Evolutionary conservation across 2,797 vertebrate genomes (phyloP).

Genomic region (Myioborus miniatus): DNA sequence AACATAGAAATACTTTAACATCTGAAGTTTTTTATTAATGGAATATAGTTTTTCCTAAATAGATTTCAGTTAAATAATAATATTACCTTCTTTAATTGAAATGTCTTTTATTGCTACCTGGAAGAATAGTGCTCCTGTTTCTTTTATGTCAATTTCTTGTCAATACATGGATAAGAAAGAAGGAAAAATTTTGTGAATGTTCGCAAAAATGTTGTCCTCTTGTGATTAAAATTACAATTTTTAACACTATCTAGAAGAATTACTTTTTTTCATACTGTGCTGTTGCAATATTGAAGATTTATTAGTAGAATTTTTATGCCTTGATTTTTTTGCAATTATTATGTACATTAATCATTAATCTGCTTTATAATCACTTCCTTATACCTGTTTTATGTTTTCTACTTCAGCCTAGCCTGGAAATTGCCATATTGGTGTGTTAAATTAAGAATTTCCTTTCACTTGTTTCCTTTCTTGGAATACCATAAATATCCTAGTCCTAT

Average conservation of each 20-base stretch:
- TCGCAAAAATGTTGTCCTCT: background rate
- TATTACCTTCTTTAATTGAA: background rate
- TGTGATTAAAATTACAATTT: background rate
- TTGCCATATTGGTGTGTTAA: background rate
- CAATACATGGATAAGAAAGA: background rate
- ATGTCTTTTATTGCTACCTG: background rate
- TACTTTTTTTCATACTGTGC: background rate
- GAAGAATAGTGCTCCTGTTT: background rate
- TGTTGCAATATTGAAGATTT: background rate
- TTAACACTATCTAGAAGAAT: background rate
- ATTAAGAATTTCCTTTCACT: constrained; percentile 49
- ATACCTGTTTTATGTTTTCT: background rate
- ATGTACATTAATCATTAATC: background rate
- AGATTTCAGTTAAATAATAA: background rate
- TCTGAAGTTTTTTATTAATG: background rate
- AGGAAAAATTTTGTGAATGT: background rate
- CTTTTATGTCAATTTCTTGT: background rate
- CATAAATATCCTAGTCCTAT: constrained; percentile 7
- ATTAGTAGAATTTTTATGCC: background rate
- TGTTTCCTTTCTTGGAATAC: constrained; percentile 29
- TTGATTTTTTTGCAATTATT: background rate
- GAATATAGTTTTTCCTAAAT: background rate
- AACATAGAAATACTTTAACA: background rate
- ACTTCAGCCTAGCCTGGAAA: background rate
- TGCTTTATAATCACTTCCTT: background rate